Conservation (phyloP, 2,797 vertebrate genomes). For the Nyctalus aviator region DNA sequence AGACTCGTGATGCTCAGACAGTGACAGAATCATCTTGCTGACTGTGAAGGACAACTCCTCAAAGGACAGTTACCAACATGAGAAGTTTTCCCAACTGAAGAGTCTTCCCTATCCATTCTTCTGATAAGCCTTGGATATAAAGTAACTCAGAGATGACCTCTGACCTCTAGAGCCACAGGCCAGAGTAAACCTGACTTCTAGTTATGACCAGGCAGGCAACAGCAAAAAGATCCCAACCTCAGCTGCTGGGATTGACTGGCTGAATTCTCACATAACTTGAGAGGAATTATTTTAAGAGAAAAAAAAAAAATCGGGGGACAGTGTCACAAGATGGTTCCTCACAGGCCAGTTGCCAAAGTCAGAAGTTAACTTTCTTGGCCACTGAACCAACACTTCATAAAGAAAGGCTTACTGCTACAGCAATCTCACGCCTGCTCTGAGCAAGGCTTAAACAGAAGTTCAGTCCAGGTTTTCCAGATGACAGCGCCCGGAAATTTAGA, state of each 20-base stretch:
- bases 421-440: background rate
- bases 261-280: background rate
- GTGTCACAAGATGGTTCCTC: background rate
- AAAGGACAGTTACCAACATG: background rate
- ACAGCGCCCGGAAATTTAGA: slow-evolving; percentile 63
- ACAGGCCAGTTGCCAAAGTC: background rate
- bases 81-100: background rate
- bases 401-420: background rate
- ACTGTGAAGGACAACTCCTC: background rate
- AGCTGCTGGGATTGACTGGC: background rate
- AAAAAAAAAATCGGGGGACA: background rate
- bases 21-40: background rate
- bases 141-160: background rate
- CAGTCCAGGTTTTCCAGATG: slow-evolving; percentile 68
- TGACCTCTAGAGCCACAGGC: background rate
- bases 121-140: background rate
- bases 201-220: background rate
- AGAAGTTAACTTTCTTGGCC: background rate
- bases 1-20: background rate
- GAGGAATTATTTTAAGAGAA: slow-evolving; percentile 47
- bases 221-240: background rate
- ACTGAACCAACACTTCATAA: background rate
- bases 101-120: background rate
- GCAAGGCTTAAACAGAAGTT: background rate
- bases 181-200: background rate